phyloP scores from a whole-genome alignment of 2,888 invertebrate species.

The Choristoneura rosaceana region DNA sequence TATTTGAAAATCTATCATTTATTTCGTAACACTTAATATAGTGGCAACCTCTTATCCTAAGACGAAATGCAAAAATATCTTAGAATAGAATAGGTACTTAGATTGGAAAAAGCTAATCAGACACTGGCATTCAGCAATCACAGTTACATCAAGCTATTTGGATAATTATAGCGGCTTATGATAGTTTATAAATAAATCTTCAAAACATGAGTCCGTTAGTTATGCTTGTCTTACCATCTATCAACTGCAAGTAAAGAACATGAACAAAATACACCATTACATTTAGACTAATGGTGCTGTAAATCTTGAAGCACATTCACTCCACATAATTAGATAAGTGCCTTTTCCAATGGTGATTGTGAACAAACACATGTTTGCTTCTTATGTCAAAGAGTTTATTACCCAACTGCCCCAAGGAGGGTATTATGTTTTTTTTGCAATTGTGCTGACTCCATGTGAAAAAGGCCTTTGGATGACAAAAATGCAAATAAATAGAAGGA shows the following conservation, averaged over 20 bases:
- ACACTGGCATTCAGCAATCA: slow-evolving; percentile 53
- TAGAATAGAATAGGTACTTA: slow-evolving; percentile 1
- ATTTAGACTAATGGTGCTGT: background rate
- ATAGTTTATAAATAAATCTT: slow-evolving; percentile 5
- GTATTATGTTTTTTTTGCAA: too few relatives aligned
- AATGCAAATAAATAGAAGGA: slow-evolving; percentile 47
- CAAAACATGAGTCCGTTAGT: background rate
- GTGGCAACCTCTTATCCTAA: slow-evolving; percentile 6
- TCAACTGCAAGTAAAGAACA: slow-evolving; percentile 5
- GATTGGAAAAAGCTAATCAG: slow-evolving; percentile 47
- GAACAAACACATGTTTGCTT: too few relatives aligned
- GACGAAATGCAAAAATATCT: slow-evolving; percentile 27
- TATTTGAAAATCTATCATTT: background rate
- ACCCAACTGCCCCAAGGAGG: too few relatives aligned
- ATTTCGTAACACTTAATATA: background rate
- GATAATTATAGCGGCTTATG: slow-evolving; percentile 8
- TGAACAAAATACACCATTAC: background rate
- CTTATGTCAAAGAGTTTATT: too few relatives aligned
- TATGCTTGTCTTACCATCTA: background rate
- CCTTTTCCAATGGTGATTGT: background rate
- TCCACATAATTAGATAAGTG: background rate
- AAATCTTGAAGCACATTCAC: slow-evolving; percentile 19
- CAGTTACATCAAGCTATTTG: slow-evolving; percentile 49
- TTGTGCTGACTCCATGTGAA: background rate
- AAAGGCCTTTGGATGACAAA: slow-evolving; percentile 6